These are phyloP conservation scores for Phrynosoma blainvillii DNA, from an alignment of 2,113 vertebrate species.

Conservation along the genomic window DNA sequence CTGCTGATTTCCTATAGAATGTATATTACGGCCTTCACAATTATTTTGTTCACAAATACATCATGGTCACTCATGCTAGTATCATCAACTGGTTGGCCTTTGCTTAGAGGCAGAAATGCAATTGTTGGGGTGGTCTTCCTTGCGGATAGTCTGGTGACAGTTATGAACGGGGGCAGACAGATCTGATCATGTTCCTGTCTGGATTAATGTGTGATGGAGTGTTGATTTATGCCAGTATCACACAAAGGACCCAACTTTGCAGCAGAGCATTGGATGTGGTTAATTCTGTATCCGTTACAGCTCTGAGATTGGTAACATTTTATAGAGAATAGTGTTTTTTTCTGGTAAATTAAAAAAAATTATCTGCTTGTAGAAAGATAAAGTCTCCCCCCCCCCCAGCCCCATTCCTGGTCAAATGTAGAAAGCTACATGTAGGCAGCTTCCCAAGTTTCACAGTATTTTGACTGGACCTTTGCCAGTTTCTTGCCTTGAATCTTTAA, in stretches of 20 bases:
- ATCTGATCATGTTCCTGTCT: neutral
- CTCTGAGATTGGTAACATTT: neutral
- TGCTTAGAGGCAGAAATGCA: neutral
- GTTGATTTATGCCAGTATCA: neutral
- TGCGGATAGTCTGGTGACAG: neutral
- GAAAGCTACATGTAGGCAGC: neutral
- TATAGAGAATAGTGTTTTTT: neutral
- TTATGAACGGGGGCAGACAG: neutral
- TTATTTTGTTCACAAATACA: too few species aligned
- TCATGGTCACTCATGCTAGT: too few species aligned
- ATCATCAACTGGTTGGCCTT: too few species aligned
- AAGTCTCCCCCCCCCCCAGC: too few species aligned
- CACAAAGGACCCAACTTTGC: neutral
- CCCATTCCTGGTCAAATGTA: neutral
- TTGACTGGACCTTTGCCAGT: rapidly evolving
- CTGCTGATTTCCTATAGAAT: too few species aligned
- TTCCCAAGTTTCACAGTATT: rapidly evolving
- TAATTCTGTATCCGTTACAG: neutral
- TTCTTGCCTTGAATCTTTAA: neutral
- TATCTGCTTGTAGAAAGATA: too few species aligned
- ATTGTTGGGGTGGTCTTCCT: too few species aligned
- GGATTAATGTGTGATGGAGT: neutral
- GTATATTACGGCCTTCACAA: too few species aligned
- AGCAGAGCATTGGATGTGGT: neutral
- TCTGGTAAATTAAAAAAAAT: neutral